Evolutionary conservation across 2,888 invertebrate genomes (phyloP), one percentile per base, ranked within the genome.

Genomic region (Spisula subtruncata): DNA sequence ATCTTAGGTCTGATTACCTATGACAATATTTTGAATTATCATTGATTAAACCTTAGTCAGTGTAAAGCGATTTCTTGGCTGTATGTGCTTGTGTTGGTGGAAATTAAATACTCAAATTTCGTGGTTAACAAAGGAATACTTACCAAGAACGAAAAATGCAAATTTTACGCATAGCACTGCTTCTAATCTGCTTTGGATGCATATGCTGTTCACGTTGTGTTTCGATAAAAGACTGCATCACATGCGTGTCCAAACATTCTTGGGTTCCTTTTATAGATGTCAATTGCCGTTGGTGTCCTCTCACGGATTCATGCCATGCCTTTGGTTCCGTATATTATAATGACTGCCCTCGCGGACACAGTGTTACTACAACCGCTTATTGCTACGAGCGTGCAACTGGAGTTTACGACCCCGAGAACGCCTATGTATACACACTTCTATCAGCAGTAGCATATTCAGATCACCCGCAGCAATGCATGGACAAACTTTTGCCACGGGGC

Each of bases 401-500:
- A 1, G 51, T 14, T 14, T 89, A 83, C 46, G 41, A 83, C 18
- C 60, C 75, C 20, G 25, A 60, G 4, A 35, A 56, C n/a, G 86
- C 89, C 10, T 89, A 25, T 35, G 29, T 46, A 14, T 75, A 79
- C 32, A 29, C 66, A 14, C 79, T 89, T 0, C 18, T 89, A 48
- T 86, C 86, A 10, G 86, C 89, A 16, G 86, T 80, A 32, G 83
- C 89, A 1, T 89, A 89, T 25, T 60, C 89, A 0, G 56, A 83
- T 25, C 60, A 86, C n/a, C 86, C 89, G 6, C 60, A 83, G n/a
- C 2, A 14, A 10, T 89, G 89, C 25, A n/a, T 89, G 51, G 56
- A 86, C 0, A 80, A 83, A 29, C 82, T 89, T 0, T 51, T 32
- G 5, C 83, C 79, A 0, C 35, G 41, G 20, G 29, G 35, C 20